Base-by-base conservation (phyloP, 1,140 invertebrate species). In the Drosophila albomicans region DNA sequence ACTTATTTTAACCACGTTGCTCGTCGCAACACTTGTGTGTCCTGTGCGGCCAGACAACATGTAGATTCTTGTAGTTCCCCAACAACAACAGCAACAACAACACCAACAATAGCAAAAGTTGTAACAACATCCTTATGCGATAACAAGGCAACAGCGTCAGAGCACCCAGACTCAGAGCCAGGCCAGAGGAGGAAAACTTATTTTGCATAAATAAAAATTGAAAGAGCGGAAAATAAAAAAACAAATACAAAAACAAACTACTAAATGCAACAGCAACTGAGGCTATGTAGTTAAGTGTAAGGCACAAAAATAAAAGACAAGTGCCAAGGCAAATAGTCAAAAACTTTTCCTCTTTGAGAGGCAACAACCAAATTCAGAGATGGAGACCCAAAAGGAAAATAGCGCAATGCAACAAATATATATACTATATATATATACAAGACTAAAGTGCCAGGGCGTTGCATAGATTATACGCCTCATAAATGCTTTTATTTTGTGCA, bases 171-270 rank as follows among this genome's bases (percentile, higher is more conserved):
- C 64, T 51, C 49, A 62, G 75, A 52, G 68, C 52, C 79, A 80
- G 79, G 41, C 61, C 84, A 88, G 79, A 52, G 0, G n/a, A 54
- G 28, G 78, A 78, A 82, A 89, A 89, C 89, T 75, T 89, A 89
- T 81, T 88, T 89, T 89, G 69, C 81, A 89, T 89, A 89, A 89
- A 89, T 90, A 89, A 89, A 89, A 89, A 89, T 89, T 89, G 81
- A 85, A 89, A 89, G 65, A 81, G 84, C 78, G 77, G 65, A 71
- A 85, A 89, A 89, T 71, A 85, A 85, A 74, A 52, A 45, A 46
- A 16, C 20, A 25, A 25, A 25, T 25, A 25, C 3, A 3, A 25
- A 25, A 25, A 25, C 20, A 25, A 25, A 25, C 20, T 25, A 38
- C 35, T 38, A 59, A 25, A 61, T 49, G 59, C 62, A 70, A 65